Evolutionary conservation across 2,113 vertebrate species (phyloP), one percentile per base, ranked within the genome.

Genomic region (Formicarius rufipectus): DNA sequence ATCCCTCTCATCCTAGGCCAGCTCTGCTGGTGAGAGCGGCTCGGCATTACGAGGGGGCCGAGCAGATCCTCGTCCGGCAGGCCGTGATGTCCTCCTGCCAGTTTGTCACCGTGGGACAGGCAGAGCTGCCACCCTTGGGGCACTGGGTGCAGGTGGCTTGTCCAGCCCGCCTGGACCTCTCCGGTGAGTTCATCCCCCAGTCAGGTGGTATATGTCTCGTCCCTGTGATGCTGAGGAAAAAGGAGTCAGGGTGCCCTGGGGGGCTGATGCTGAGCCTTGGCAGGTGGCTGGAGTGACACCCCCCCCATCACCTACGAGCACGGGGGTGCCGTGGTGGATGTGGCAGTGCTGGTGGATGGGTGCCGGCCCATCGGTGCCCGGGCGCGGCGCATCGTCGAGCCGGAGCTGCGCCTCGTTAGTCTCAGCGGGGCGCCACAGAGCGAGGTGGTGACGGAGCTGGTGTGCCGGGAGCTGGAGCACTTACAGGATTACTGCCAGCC

Each of bases 221-320:
- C 10, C 33, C 28, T 2, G 13, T 18, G 30, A 4, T 23, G 14
- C 7, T 24, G 42, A 13, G 53, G 28, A 12, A 23, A 4, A 33
- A 47, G 53, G 49, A 31, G 44, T 25, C 0, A 0, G 31, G 47
- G 35, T 58, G 42, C 15, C 2, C 3, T 0, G 1, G 42, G 56
- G 44, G 7, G 25, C 69, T 96, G 88, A 95, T 1, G 7, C 20
- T 25, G 62, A 47, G 14, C 40, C 6, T 72, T 0, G 40, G 3
- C 73, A 99, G 99, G 99, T 0, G 99, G 99, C 63, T 99, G 99
- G 99, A 99, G 99, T 0, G 99, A 99, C 97, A 99, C 99, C 0
- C 99, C 99, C 1, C 99, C 99, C 13, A 98, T 99, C 55, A 98
- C 99, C 8, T 99, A 99, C 0, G 99, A 99, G 96, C 98, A 98